Evolutionary conservation across 2,113 vertebrate species (phyloP).

Genomic region (Lepidothrix coronata): DNA sequence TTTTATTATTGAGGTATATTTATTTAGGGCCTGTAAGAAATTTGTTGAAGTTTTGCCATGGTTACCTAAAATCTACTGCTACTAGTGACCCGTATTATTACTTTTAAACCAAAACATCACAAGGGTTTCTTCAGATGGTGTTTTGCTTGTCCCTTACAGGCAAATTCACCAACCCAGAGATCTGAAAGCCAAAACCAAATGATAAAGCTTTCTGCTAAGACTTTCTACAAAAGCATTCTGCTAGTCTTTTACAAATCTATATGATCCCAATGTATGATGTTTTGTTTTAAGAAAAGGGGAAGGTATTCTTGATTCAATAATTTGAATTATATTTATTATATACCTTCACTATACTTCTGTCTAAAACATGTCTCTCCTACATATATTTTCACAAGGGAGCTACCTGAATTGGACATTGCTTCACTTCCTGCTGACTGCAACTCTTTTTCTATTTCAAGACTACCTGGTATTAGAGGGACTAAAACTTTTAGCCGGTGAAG

Average conservation of each 20-base stretch:
- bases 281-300: not conserved
- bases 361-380: not conserved
- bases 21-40: not conserved
- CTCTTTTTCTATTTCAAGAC: not conserved
- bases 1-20: not conserved
- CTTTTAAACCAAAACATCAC: not conserved
- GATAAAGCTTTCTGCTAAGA: not conserved
- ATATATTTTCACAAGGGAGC: not conserved
- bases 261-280: not conserved
- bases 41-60: not conserved
- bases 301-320: not conserved
- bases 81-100: not conserved
- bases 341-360: not conserved
- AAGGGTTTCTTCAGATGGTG: not conserved
- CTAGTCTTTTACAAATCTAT: not conserved
- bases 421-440: not conserved
- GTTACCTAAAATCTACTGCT: not conserved
- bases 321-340: not conserved
- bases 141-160: not conserved
- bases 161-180: not conserved
- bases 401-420: not conserved
- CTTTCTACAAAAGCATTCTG: not conserved
- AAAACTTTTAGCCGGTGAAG: not conserved
- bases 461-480: not conserved
- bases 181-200: not conserved